A percentile compares a stretch with the other conserved stretches of the same genome.
These are phyloP conservation scores for Platycheirus rosarum DNA, from an alignment of 2,888 invertebrate species.

Conservation along the genomic window DNA sequence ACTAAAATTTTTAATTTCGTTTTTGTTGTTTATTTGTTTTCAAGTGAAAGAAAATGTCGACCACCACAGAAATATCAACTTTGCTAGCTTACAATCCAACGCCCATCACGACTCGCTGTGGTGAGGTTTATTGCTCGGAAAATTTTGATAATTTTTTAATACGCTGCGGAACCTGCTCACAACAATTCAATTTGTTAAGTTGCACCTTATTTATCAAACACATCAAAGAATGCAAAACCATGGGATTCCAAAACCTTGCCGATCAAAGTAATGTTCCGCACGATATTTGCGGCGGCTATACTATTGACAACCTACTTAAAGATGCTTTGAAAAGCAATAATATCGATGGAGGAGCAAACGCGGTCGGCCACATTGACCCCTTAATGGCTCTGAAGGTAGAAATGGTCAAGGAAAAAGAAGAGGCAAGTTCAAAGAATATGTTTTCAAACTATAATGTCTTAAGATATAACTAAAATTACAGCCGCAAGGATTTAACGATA, in stretches of 20 bases:
- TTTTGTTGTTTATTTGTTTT: not conserved
- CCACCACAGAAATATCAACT: conserved; percentile 26
- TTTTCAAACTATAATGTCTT: not conserved
- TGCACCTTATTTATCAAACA: conserved; percentile 45
- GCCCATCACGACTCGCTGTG: conserved; percentile 31
- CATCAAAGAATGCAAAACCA: conserved; percentile 39
- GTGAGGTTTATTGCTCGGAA: conserved; percentile 39
- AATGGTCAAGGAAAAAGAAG: conserved; percentile 28
- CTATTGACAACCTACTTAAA: conserved; percentile 27
- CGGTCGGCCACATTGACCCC: conserved; percentile 15
- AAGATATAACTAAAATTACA: not conserved
- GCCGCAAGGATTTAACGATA: conserved; percentile 16
- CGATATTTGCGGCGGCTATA: conserved; percentile 32
- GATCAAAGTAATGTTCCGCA: conserved; percentile 6
- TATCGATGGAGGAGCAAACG: not conserved
- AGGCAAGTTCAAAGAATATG: conserved; percentile 13
- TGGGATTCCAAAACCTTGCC: not conserved
- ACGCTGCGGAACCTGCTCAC: conserved; percentile 34
- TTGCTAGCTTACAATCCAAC: conserved; percentile 17
- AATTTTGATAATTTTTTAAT: conserved; percentile 37
- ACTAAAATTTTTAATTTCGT: not conserved
- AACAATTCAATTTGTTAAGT: conserved; percentile 47
- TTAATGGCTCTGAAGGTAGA: conserved; percentile 28
- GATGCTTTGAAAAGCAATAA: conserved; percentile 30
- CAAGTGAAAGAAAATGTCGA: conserved; percentile 34